Evolutionary conservation across 2,888 invertebrate species (phyloP).

Genomic region (Hypomecis punctinalis): DNA sequence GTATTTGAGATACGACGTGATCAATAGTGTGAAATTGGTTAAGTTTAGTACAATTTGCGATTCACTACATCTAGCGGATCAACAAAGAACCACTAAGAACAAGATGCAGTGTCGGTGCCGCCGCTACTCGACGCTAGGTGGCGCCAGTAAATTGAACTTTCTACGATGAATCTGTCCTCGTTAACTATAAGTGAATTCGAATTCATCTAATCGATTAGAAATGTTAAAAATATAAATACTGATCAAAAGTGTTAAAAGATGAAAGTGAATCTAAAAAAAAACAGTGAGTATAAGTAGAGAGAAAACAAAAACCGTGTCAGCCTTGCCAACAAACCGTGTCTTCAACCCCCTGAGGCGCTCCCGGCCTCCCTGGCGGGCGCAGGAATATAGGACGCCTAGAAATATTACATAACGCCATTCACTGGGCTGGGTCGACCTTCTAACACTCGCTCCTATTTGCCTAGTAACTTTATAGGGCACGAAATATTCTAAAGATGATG

Average conservation of each 20-base stretch:
- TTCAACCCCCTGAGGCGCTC: constrained; percentile 77
- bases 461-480: constrained; percentile 21
- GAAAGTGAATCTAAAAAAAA: constrained; percentile 40
- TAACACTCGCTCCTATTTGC: constrained; percentile 6
- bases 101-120: constrained; percentile 27
- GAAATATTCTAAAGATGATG: constrained; percentile 30
- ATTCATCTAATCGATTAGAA: constrained; percentile 9
- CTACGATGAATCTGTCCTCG: neutral
- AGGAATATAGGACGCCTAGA: constrained; percentile 57
- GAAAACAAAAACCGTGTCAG: constrained; percentile 53
- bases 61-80: constrained; percentile 35
- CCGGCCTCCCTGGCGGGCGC: constrained; percentile 64
- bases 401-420: constrained; percentile 60
- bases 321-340: constrained; percentile 78
- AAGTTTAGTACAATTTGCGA: constrained; percentile 1
- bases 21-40: too few species aligned
- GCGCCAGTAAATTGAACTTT: constrained; percentile 48
- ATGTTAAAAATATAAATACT: too few species aligned
- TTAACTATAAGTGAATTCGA: neutral
- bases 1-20: too few species aligned
- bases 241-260: constrained; percentile 19
- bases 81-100: constrained; percentile 9
- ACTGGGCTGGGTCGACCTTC: constrained; percentile 40
- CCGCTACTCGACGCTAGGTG: constrained; percentile 71
- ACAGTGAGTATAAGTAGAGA: constrained; percentile 39